These are phyloP conservation scores for Rhabdomys dilectus DNA, from an alignment of 2,113 vertebrate genomes.

Conservation along the genomic window DNA sequence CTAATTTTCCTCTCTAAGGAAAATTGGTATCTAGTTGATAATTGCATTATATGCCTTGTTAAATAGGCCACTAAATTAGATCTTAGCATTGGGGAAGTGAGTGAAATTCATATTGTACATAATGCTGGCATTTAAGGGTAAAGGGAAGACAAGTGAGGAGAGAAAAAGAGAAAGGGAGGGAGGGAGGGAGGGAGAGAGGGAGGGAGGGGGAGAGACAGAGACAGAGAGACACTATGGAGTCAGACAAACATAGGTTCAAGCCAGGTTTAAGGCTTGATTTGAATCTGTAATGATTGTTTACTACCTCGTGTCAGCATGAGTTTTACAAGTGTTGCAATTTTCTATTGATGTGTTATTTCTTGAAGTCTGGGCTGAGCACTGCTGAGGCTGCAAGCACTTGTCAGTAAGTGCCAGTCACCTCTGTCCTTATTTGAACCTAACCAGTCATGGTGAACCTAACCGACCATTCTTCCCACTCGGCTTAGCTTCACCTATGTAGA, in stretches of 20 bases:
- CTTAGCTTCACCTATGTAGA: neutral
- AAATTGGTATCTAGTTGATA: conserved; percentile 43
- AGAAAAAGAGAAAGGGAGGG: too few relatives aligned
- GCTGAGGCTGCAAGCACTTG: neutral
- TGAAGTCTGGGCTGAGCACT: neutral
- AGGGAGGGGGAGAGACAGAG: neutral
- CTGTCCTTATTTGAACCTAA: conserved; percentile 1
- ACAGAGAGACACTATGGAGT: neutral
- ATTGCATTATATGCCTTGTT: conserved; percentile 50
- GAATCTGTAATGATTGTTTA: conserved; percentile 19
- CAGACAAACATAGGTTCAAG: conserved; percentile 22
- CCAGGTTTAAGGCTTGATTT: conserved; percentile 50
- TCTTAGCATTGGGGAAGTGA: conserved; percentile 5
- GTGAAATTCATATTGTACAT: neutral
- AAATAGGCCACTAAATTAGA: conserved; percentile 16
- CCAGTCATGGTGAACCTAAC: neutral
- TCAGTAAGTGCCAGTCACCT: conserved; percentile 19
- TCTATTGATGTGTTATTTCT: conserved; percentile 1
- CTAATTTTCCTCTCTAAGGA: conserved; percentile 48
- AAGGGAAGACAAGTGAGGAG: neutral
- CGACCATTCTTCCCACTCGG: neutral
- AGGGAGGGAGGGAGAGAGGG: too few relatives aligned
- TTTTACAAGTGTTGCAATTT: conserved; percentile 24
- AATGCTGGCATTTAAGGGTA: neutral
- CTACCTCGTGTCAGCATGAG: neutral